A percentile compares a stretch with the other conserved stretches of the same genome.
Conservation (phyloP, 92 coral and sea anemone genomes). For the Chrysogorgia sp. region DNA sequence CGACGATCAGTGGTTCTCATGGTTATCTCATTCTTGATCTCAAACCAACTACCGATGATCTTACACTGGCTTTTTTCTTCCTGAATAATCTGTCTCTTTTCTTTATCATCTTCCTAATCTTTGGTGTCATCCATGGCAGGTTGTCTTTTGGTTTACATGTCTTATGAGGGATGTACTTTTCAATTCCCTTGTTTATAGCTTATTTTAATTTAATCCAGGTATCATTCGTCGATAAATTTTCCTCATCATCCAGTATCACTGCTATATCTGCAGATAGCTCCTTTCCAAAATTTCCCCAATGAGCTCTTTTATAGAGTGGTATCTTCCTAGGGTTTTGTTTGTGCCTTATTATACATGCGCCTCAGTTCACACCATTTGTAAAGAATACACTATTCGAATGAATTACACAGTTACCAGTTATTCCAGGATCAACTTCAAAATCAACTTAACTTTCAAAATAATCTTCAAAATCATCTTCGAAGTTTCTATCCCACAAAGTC, state of each 20-base stretch:
- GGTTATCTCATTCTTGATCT: not conserved
- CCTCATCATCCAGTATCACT: constrained; percentile 25
- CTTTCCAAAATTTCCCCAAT: constrained; percentile 52
- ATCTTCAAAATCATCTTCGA: no score
- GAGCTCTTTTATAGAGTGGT: constrained; percentile 60
- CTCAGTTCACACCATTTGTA: no score
- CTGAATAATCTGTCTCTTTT: constrained; percentile 20
- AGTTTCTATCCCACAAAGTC: no score
- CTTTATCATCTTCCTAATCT: constrained; percentile 35
- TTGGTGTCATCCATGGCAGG: constrained; percentile 35
- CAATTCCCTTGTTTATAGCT: constrained; percentile 19
- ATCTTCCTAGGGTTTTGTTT: constrained; percentile 56
- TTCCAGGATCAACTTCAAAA: no score
- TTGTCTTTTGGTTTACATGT: constrained; percentile 36
- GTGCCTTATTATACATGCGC: constrained; percentile 61
- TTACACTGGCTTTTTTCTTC: constrained; percentile 5
- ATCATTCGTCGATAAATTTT: constrained; percentile 46
- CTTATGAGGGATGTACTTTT: constrained; percentile 40
- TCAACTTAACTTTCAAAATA: no score
- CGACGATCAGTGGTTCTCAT: no score
- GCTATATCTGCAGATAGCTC: constrained; percentile 35
- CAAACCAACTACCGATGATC: no score
- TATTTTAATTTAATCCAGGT: constrained; percentile 47
- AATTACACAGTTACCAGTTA: no score
- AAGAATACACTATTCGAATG: no score